These are phyloP conservation scores for Mus spretus DNA, from an alignment of 2,797 vertebrate species.

Conservation along the genomic window DNA sequence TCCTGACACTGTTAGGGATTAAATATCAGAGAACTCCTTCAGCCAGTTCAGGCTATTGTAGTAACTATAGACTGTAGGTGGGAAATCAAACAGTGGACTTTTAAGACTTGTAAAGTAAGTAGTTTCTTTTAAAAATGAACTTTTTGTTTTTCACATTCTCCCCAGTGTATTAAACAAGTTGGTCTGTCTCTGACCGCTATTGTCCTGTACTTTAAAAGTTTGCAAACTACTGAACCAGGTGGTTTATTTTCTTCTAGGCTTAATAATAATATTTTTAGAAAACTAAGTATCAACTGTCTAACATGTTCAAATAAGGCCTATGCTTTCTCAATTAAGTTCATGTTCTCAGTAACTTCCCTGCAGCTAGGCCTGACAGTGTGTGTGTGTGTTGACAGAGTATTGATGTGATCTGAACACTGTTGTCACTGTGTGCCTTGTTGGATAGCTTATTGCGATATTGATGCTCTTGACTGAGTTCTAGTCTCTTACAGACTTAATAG, in stretches of 20 bases:
- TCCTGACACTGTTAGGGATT: conserved; percentile 29
- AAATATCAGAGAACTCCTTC: conserved; percentile 16
- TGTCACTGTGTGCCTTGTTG: conserved; percentile 16
- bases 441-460: conserved; percentile 47
- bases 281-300: neutral
- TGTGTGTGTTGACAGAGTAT: neutral
- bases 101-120: conserved; percentile 7
- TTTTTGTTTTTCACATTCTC: conserved; percentile 6
- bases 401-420: conserved; percentile 44
- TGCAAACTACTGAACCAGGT: conserved; percentile 18
- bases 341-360: conserved; percentile 61
- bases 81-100: conserved; percentile 18
- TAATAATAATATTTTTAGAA: conserved; percentile 40
- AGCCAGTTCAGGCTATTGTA: neutral
- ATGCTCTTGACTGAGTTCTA: conserved; percentile 49
- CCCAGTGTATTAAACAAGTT: neutral
- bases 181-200: neutral
- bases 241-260: conserved; percentile 36
- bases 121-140: conserved; percentile 41
- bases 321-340: conserved; percentile 29
- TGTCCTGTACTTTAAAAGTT: conserved; percentile 17
- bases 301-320: conserved; percentile 34
- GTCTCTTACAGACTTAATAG: neutral
- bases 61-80: conserved; percentile 25
- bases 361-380: neutral